phyloP scores from a whole-genome alignment of 2,113 vertebrate species.

The Protobothrops mucrosquamatus region DNA sequence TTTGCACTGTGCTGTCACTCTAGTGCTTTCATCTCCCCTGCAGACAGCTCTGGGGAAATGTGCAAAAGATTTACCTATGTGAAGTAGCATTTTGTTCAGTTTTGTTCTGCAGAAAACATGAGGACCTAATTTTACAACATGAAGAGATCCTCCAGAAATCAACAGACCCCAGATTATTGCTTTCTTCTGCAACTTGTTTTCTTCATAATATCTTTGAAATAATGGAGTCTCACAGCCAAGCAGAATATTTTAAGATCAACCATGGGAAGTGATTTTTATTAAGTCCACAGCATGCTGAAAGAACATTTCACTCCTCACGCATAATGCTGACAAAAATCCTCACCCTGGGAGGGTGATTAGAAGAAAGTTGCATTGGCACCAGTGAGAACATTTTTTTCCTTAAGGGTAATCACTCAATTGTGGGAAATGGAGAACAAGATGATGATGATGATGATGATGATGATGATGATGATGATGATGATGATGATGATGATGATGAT shows the following conservation, averaged over 20 bases:
- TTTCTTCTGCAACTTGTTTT: neutral
- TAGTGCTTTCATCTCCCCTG: neutral
- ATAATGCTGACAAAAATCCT: neutral
- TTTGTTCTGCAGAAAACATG: neutral
- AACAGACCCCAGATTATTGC: neutral
- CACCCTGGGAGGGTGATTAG: neutral
- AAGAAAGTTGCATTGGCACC: neutral
- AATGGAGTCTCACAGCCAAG: neutral
- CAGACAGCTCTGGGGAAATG: neutral
- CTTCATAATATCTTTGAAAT: neutral
- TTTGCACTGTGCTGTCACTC: neutral
- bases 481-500: neutral
- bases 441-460: neutral
- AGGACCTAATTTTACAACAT: neutral
- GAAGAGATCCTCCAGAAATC: constrained; percentile 11
- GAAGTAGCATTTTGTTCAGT: neutral
- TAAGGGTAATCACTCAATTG: neutral
- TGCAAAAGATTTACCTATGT: neutral
- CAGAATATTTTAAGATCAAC: neutral
- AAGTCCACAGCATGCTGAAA: neutral
- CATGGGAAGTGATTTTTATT: neutral
- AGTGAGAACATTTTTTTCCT: neutral
- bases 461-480: no score
- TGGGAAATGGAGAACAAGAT: neutral
- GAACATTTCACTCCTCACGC: neutral